Evolutionary conservation across 2,888 invertebrate species (phyloP), one percentile per base, ranked within the genome.

Genomic region (Baronia brevicornis): DNA sequence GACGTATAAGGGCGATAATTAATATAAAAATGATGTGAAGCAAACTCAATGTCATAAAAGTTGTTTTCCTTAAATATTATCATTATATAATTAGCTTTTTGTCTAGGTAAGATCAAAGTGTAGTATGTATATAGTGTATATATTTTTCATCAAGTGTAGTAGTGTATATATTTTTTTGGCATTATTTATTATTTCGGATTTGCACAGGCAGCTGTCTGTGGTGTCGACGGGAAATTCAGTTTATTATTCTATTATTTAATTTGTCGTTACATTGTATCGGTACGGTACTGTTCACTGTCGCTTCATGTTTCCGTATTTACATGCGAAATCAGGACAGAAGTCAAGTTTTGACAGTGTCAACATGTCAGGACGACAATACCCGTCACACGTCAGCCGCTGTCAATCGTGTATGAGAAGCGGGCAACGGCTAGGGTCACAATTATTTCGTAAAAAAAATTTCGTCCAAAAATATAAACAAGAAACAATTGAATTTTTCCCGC

Each of bases 211-310:
- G 82, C 71, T 80, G 80, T 60, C 43, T 49, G 24, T 30, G 36
- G 43, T 44, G 45, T 39, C 41, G 51, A 40, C 51, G 54, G 60
- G 60, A 57, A 59, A 52, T 57, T 49, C 48, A 60, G 59, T 65
- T 67, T 64, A 66, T 69, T 70, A 71, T 78, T 79, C 80, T 62
- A 72, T 84, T 84, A 79, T 84, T 84, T 78, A 80, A 84, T 82
- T 80, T 82, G 75, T 74, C 71, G 71, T 54, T 72, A 60, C 67
- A 79, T 84, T 84, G 75, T 75, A 51, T 32, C 31, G 38, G 38
- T 34, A 48, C n/a, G 56, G 47, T 45, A 46, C 45, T 40, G 41
- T 49, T 46, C 48, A 48, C 54, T n/a, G n/a, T n/a, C 67, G 72
- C 67, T 61, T 74, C 69, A 72, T 71, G 54, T 79, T 79, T 82